Percentiles rank a stretch among this genome's conserved stretches.
Evolutionary conservation across 2,888 invertebrate genomes (phyloP).

Genomic region (Serripes groenlandicus): DNA sequence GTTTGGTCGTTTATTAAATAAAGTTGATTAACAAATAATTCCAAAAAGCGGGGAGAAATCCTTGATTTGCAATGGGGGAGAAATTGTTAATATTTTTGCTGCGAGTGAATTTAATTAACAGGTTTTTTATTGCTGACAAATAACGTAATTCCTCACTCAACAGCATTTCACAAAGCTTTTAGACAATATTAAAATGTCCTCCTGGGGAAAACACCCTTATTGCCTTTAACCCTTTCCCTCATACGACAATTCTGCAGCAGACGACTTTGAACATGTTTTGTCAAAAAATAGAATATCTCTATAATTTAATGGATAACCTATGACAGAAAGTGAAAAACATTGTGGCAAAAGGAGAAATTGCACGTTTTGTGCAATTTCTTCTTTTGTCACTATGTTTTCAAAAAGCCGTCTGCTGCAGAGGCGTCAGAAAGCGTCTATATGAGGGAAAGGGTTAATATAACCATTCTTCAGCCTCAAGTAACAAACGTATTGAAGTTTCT

Average conservation of each 20-base stretch:
- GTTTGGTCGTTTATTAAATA: constrained; percentile 3
- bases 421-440: neutral
- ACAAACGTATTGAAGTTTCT: too few relatives aligned
- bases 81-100: neutral
- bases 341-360: neutral
- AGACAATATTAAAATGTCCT: neutral
- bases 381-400: neutral
- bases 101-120: neutral
- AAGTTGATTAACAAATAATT: constrained; percentile 13
- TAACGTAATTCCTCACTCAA: neutral
- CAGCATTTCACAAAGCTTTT: neutral
- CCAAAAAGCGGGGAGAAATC: neutral
- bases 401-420: neutral
- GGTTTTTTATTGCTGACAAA: neutral
- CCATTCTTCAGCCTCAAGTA: too few relatives aligned
- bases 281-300: neutral
- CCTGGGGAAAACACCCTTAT: neutral
- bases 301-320: neutral
- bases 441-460: neutral
- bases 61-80: neutral
- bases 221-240: neutral
- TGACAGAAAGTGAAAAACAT: neutral
- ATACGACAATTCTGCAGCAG: neutral
- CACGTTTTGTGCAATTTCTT: too few relatives aligned
- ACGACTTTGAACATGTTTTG: neutral